Conservation (phyloP, 2,797 vertebrate genomes). For the Gallinago nigripennis region DNA sequence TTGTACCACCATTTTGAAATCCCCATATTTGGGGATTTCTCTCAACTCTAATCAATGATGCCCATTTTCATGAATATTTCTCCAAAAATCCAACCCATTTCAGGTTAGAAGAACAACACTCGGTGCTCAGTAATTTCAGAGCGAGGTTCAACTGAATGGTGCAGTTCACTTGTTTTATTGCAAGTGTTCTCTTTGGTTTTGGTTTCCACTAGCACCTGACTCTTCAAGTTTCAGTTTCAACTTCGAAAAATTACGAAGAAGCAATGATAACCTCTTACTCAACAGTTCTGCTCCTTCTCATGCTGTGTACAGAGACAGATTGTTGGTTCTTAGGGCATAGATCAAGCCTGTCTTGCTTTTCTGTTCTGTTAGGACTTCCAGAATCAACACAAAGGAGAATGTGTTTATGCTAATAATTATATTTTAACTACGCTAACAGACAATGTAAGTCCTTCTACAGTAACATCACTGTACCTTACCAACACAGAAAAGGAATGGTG, state of each 20-base stretch:
- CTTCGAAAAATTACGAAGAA: neutral
- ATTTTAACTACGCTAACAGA: neutral
- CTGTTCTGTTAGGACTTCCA: neutral
- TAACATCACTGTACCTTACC: neutral
- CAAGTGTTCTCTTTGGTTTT: neutral
- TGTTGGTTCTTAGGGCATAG: neutral
- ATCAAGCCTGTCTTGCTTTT: neutral
- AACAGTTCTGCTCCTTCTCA: neutral
- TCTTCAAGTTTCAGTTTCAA: neutral
- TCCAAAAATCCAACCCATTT: neutral
- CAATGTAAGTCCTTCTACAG: neutral
- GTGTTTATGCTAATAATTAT: neutral
- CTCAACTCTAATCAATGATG: rapidly evolving
- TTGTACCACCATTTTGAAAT: neutral
- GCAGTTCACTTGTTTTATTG: neutral
- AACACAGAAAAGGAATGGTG: neutral
- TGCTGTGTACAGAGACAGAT: neutral
- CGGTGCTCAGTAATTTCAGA: neutral
- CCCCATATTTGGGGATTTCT: neutral
- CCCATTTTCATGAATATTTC: neutral
- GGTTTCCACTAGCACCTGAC: neutral
- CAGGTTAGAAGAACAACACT: neutral
- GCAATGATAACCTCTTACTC: neutral
- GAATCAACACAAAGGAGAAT: neutral
- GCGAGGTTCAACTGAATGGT: neutral